A percentile compares a stretch with the other conserved stretches of the same genome.
Evolutionary conservation across 2,888 invertebrate species (phyloP).

Genomic region (Limnephilus auricula): DNA sequence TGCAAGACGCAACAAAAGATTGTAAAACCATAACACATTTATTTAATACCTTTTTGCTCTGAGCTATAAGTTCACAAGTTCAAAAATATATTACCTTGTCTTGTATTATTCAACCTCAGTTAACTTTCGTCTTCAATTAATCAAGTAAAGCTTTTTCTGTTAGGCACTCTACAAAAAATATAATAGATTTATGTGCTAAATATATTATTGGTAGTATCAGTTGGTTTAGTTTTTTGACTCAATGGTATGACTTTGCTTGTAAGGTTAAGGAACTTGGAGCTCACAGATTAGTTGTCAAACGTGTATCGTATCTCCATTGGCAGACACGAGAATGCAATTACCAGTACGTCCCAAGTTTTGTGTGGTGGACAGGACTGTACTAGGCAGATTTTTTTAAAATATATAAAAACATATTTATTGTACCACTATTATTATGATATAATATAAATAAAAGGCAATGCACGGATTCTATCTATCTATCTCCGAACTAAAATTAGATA

Average conservation of each 20-base stretch:
- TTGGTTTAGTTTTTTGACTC: background rate
- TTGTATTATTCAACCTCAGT: slow-evolving; percentile 18
- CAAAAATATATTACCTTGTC: background rate
- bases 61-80: background rate
- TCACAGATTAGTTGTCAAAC: slow-evolving; percentile 44
- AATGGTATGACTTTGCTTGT: background rate
- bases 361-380: background rate
- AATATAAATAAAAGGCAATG: too few species aligned
- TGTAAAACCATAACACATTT: background rate
- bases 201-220: background rate
- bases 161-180: background rate
- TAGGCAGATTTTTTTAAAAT: too few species aligned
- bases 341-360: slow-evolving; percentile 37
- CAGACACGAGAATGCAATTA: slow-evolving; percentile 54
- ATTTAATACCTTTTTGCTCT: background rate
- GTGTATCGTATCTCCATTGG: slow-evolving; percentile 42
- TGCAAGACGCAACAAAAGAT: background rate
- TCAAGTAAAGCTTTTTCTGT: background rate
- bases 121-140: background rate
- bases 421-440: too few species aligned
- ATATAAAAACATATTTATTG: too few species aligned
- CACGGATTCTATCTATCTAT: too few species aligned
- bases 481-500: too few species aligned
- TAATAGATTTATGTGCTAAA: background rate
- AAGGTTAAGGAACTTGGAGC: background rate